phyloP scores from a whole-genome alignment of 2,797 vertebrate genomes.

The Discoglossus pictus region DNA sequence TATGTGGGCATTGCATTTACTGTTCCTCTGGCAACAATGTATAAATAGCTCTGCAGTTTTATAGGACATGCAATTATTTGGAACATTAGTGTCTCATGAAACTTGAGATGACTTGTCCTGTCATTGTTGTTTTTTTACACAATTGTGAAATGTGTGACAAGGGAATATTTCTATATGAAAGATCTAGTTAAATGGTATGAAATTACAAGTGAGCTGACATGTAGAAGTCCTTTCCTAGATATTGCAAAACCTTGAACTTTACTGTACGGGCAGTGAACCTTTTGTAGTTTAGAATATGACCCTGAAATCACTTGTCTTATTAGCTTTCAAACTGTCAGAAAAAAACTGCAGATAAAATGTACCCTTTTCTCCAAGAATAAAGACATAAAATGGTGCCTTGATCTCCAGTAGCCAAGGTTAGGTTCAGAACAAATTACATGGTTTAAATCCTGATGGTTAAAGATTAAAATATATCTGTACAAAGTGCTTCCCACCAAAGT shows the following conservation, averaged over 20 bases:
- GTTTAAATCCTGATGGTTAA: background rate
- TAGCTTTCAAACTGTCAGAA: constrained; percentile 27
- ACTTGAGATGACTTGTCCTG: background rate
- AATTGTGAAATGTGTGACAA: constrained; percentile 4
- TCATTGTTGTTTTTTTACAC: constrained; percentile 10
- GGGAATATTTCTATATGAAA: constrained; percentile 11
- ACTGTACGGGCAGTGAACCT: background rate
- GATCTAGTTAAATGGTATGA: background rate
- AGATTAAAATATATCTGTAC: too few relatives aligned
- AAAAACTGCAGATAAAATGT: background rate
- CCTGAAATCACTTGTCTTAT: constrained; percentile 20
- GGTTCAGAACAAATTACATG: background rate
- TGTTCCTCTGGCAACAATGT: background rate
- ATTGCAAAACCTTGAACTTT: constrained; percentile 4
- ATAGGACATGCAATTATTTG: constrained; percentile 4
- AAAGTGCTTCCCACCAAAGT: too few relatives aligned
- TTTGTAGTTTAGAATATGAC: background rate
- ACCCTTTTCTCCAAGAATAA: background rate
- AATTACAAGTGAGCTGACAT: constrained; percentile 8
- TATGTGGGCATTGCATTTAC: background rate
- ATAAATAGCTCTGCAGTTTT: constrained; percentile 6
- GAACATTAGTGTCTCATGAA: background rate
- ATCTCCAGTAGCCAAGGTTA: too few relatives aligned
- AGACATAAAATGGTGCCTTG: too few relatives aligned
- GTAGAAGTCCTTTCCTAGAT: constrained; percentile 12